phyloP scores from a whole-genome alignment of 2,888 invertebrate species.

The Lydus trimaculatus region DNA sequence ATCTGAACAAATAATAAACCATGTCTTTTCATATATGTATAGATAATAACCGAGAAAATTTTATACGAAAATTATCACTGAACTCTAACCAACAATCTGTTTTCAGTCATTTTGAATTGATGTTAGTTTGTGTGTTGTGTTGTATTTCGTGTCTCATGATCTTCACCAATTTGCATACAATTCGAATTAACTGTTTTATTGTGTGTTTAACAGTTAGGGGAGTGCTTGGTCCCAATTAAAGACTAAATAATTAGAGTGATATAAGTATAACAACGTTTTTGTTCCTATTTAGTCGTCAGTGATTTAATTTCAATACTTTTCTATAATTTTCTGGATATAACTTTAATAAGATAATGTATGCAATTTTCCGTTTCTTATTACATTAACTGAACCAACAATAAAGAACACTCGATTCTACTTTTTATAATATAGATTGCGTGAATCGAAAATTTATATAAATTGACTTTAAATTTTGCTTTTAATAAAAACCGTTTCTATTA shows the following conservation, averaged over 20 bases:
- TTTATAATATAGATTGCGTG: conserved; percentile 2
- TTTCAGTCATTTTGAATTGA: conserved; percentile 36
- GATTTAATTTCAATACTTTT: neutral
- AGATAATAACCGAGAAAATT: neutral
- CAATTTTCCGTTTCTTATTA: neutral
- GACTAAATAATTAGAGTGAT: too few species aligned
- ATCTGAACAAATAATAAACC: neutral
- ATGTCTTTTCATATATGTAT: neutral
- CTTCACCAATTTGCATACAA: conserved; percentile 23
- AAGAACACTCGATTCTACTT: neutral
- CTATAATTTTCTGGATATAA: neutral
- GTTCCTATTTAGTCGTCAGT: neutral
- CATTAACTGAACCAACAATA: neutral
- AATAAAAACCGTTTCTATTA: neutral
- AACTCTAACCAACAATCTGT: conserved; percentile 43
- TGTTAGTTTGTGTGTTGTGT: conserved; percentile 36
- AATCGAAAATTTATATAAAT: neutral
- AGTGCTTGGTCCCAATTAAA: neutral
- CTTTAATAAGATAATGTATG: neutral
- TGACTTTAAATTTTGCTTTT: neutral
- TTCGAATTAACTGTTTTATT: conserved; percentile 22
- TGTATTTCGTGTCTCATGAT: conserved; percentile 28
- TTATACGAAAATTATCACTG: conserved; percentile 35
- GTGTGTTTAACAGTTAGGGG: conserved; percentile 6
- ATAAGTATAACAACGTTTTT: too few species aligned